These are phyloP conservation scores for Lepidurus arcticus DNA, from an alignment of 1,140 invertebrate genomes.

Conservation along the genomic window DNA sequence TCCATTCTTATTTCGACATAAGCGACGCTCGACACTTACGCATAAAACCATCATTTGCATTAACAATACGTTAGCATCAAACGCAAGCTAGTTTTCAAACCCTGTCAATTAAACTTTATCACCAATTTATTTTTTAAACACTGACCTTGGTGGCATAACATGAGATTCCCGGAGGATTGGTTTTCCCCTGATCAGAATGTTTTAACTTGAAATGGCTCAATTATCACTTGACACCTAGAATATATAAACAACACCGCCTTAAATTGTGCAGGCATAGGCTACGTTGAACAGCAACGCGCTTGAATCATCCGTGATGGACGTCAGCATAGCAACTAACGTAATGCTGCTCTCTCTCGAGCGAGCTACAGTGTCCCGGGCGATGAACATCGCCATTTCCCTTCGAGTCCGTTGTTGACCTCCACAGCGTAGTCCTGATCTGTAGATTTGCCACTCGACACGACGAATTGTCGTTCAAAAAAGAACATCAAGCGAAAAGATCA, in stretches of 20 bases:
- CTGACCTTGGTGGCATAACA: too few species aligned
- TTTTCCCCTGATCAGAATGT: not conserved
- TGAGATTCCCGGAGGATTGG: not conserved
- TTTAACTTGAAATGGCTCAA: not conserved
- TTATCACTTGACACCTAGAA: not conserved
- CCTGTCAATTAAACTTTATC: too few species aligned
- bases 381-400: not conserved
- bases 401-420: not conserved
- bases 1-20: too few species aligned
- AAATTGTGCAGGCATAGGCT: not conserved
- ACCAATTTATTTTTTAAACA: too few species aligned
- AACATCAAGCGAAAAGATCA: too few species aligned
- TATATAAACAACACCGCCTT: constrained; percentile 3
- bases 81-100: too few species aligned
- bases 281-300: not conserved
- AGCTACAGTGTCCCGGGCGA: not conserved
- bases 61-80: too few species aligned
- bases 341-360: not conserved
- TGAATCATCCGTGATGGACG: not conserved
- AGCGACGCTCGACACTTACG: too few species aligned
- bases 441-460: too few species aligned
- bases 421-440: not conserved
- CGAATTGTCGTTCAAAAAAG: too few species aligned
- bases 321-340: constrained; percentile 13
- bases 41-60: too few species aligned